Conservation (phyloP, 1,140 invertebrate genomes). For the Drosophila kepulauana region DNA sequence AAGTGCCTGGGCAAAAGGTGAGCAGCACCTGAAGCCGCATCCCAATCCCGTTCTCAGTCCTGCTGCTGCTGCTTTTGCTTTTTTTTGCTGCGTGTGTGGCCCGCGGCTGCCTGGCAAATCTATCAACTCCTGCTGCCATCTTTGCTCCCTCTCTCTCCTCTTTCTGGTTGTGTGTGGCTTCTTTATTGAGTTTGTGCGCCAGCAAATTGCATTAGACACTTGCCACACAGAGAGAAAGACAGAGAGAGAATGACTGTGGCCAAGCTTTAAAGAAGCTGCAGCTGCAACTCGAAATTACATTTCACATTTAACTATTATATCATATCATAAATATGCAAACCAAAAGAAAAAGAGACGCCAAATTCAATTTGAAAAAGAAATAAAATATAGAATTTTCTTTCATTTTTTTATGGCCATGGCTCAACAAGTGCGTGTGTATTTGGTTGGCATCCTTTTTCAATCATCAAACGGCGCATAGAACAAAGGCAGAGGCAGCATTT, state of each 20-base stretch:
- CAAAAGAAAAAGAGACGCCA: background rate
- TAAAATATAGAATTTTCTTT: conserved; percentile 17
- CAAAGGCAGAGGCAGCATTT: conserved; percentile 34
- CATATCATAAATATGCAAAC: conserved; percentile 56
- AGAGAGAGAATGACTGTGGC: conserved; percentile 8
- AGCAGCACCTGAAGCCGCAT: conserved; percentile 40
- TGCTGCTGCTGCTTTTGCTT: background rate
- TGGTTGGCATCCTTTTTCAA: conserved; percentile 67
- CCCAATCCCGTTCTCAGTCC: background rate
- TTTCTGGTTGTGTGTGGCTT: conserved; percentile 25
- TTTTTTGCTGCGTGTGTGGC: conserved; percentile 70
- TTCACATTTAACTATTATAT: conserved; percentile 51
- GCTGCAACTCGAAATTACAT: conserved; percentile 63
- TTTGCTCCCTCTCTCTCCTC: background rate
- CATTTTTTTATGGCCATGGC: conserved; percentile 18
- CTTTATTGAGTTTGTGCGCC: conserved; percentile 78
- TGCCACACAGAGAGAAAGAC: conserved; percentile 12
- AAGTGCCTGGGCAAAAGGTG: conserved; percentile 52
- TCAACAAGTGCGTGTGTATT: conserved; percentile 58
- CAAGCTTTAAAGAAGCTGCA: conserved; percentile 44
- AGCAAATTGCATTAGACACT: conserved; percentile 81
- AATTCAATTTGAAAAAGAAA: conserved; percentile 12
- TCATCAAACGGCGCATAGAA: conserved; percentile 58
- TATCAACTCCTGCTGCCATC: conserved; percentile 59
- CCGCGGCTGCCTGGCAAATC: conserved; percentile 72